Base-by-base conservation (phyloP, 2,888 invertebrate species). In the Synanthedon myopaeformis region DNA sequence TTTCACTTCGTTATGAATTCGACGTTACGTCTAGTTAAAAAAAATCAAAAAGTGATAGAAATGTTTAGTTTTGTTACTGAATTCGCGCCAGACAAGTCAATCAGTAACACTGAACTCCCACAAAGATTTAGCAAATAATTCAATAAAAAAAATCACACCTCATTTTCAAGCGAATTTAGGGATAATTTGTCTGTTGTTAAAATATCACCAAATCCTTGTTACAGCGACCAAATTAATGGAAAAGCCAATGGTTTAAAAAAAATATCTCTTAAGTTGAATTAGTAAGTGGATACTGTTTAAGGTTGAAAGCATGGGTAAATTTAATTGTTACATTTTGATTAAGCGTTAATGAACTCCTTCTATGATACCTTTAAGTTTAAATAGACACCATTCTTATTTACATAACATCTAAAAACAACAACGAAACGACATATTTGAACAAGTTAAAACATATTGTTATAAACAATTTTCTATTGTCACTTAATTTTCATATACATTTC, bases 161-260 rank as follows among this genome's bases (percentile, higher is more conserved):
- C 12, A 49, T 14, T 12, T 45, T 45, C 14, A 49, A 64, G 61
- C 63, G 58, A 61, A 61, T 59, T 64, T 58, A 59, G 66, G 65
- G 59, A 66, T 64, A 65, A 63, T 64, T 57, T 55, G 59, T 58
- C 55, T 65, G 66, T 67, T 67, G 17, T 19, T 71, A 63, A 62
- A 65, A 65, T 67, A 70, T 72, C 72, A 79, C 78, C 79, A 75
- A 75, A 72, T 75, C 74, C 70, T 66, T 63, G 68, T 74, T 74
- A 70, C 60, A 72, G 72, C 70, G 63, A 69, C 70, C 72, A 64
- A 65, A 69, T 67, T 71, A 72, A 70, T 69, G 60, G 57, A 61
- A 64, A 74, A 74, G 72, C 69, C 69, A 74, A 76, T 70, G 65
- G 60, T 63, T 64, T 62, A 60, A 61, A 58, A n/a, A 62, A 53